Percentiles rank a stretch among this genome's conserved stretches.
These are phyloP conservation scores for Donacobius atricapilla DNA, from an alignment of 2,113 vertebrate genomes.

Conservation along the genomic window DNA sequence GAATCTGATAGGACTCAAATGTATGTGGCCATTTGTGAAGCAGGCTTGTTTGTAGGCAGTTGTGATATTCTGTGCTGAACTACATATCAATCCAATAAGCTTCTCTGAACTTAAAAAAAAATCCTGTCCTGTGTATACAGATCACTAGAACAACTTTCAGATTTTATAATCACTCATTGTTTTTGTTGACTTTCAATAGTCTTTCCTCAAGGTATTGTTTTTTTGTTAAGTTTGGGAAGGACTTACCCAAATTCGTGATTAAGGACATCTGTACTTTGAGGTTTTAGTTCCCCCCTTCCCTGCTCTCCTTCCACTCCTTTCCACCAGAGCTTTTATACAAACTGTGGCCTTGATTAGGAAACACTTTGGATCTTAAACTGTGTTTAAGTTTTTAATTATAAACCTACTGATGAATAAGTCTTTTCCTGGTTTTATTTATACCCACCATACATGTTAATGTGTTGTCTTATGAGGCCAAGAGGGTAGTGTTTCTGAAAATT, in stretches of 20 bases:
- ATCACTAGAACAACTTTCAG: background rate
- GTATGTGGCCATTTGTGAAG: background rate
- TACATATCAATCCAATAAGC: background rate
- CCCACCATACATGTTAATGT: background rate
- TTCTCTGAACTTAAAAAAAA: background rate
- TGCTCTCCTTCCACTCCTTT: background rate
- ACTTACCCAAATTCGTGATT: background rate
- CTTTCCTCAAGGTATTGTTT: background rate
- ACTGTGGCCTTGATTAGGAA: background rate
- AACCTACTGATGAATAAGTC: background rate
- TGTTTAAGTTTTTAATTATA: background rate
- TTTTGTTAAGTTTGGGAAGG: background rate
- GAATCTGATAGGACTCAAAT: background rate
- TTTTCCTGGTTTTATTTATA: background rate
- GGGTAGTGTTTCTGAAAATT: background rate
- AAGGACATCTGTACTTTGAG: background rate
- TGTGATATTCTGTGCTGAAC: accelerated
- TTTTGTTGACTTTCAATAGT: background rate
- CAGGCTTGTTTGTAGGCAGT: background rate
- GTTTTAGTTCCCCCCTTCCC: background rate
- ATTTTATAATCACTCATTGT: background rate
- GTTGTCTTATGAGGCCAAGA: background rate
- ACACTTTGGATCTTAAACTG: background rate
- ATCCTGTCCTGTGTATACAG: background rate
- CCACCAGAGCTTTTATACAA: background rate